phyloP scores from a whole-genome alignment of 2,888 invertebrate species.

The Mesopsocus fuscifrons region DNA sequence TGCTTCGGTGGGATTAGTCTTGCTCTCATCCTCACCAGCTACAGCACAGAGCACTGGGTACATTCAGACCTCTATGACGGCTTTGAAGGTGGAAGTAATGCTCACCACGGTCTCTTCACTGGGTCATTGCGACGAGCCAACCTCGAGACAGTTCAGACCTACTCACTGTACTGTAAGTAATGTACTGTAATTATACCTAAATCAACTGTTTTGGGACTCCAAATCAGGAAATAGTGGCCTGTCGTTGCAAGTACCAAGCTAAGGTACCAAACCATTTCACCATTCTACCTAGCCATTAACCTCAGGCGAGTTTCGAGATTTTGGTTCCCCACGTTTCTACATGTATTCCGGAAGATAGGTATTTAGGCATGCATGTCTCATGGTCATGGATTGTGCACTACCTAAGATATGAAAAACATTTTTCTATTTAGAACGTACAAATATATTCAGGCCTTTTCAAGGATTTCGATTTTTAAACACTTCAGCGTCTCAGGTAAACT shows the following conservation, averaged over 20 bases:
- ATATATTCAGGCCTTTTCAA: no score
- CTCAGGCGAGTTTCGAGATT: no score
- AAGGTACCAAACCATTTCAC: no score
- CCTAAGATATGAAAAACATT: no score
- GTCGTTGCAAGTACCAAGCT: neutral
- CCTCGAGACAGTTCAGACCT: neutral
- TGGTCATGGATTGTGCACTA: no score
- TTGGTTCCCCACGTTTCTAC: no score
- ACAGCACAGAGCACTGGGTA: neutral
- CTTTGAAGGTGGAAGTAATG: neutral
- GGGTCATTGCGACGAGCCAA: neutral
- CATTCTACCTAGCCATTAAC: no score
- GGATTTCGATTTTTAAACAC: no score
- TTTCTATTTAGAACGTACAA: no score
- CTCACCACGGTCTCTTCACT: neutral
- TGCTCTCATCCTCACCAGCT: neutral
- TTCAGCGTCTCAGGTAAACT: no score
- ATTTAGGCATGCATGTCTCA: no score
- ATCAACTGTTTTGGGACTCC: neutral
- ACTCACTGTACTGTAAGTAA: neutral
- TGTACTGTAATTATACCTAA: neutral
- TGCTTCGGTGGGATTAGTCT: neutral
- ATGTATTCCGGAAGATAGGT: no score
- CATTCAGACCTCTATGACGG: neutral
- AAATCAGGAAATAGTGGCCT: neutral